Conservation (phyloP, 2,113 vertebrate species). For the Myodes glareolus region DNA sequence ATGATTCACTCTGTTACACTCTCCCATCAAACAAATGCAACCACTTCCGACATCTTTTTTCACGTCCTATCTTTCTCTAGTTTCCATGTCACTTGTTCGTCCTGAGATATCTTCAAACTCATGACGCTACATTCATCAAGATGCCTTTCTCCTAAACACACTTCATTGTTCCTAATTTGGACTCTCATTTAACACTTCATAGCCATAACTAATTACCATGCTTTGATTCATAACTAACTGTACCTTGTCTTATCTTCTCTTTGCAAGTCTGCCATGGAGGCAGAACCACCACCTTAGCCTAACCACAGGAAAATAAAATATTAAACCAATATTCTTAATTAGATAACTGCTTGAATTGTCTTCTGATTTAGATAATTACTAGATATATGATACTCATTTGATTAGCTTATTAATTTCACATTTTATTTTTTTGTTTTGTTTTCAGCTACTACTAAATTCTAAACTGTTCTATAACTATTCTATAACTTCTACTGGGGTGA, state of each 20-base stretch:
- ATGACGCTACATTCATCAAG: neutral
- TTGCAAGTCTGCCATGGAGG: neutral
- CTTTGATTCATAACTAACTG: neutral
- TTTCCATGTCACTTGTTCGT: neutral
- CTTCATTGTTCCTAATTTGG: neutral
- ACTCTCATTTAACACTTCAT: neutral
- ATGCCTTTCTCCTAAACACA: neutral
- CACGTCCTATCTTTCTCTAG: neutral
- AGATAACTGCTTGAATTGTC: neutral
- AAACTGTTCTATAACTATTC: neutral
- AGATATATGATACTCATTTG: neutral
- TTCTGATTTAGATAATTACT: neutral
- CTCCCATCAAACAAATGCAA: neutral
- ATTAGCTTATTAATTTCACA: neutral
- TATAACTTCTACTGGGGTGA: neutral
- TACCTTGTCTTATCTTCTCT: neutral
- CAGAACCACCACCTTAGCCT: neutral
- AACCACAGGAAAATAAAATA: neutral
- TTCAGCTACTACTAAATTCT: slow-evolving; percentile 26
- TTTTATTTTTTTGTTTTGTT: neutral
- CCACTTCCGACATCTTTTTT: neutral
- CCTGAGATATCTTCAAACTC: neutral
- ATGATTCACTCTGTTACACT: neutral
- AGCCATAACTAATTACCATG: neutral
- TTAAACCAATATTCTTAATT: neutral